These are phyloP conservation scores for Poecilia wingei DNA, from an alignment of 2,797 vertebrate genomes.

Conservation along the genomic window DNA sequence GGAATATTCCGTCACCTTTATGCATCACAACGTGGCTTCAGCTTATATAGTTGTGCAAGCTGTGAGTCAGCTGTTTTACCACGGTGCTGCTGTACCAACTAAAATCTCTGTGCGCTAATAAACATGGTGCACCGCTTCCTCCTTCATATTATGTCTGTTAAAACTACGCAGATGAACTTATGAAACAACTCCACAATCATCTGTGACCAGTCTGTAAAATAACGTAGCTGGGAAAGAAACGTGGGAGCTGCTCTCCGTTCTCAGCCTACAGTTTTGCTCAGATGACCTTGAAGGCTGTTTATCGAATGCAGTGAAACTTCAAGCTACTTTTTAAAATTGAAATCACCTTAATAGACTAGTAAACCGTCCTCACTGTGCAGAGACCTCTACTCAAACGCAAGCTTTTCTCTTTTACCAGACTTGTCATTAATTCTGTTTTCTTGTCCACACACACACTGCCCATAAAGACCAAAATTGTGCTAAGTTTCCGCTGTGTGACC, in stretches of 20 bases:
- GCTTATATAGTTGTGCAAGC: neutral
- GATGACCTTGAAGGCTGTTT: neutral
- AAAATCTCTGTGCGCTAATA: neutral
- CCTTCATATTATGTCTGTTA: neutral
- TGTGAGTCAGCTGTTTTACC: neutral
- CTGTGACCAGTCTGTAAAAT: neutral
- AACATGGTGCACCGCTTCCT: neutral
- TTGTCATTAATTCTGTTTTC: neutral
- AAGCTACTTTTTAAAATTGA: neutral
- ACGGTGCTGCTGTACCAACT: neutral
- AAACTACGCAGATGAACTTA: neutral
- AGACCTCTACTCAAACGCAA: neutral
- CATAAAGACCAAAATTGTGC: neutral
- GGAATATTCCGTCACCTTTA: neutral
- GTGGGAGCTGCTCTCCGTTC: neutral
- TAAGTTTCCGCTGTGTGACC: neutral
- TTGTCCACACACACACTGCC: neutral
- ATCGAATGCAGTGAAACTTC: neutral
- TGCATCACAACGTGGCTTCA: neutral
- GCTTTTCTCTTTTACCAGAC: neutral
- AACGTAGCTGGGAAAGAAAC: neutral
- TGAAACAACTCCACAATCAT: neutral
- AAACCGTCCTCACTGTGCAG: neutral
- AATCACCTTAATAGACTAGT: neutral
- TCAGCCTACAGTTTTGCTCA: neutral